Conservation (phyloP, 2,113 vertebrate genomes). For the Tylochromis polylepis region DNA sequence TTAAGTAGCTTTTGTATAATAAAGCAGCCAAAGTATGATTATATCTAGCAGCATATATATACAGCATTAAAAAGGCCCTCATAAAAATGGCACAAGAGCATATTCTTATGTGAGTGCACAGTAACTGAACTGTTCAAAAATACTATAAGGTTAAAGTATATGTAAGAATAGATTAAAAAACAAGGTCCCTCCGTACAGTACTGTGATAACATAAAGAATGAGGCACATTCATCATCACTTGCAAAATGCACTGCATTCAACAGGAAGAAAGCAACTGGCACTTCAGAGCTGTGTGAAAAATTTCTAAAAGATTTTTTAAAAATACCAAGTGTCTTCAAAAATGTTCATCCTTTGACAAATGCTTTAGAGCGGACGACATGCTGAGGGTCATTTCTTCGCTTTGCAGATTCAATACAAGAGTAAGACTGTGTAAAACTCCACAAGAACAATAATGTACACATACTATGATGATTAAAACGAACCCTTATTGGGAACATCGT, state of each 20-base stretch:
- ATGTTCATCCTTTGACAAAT: not conserved
- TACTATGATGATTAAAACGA: conserved; percentile 19
- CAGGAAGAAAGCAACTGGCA: conserved; percentile 35
- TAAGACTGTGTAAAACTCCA: conserved; percentile 26
- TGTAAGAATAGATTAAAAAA: conserved; percentile 17
- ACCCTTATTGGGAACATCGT: not conserved
- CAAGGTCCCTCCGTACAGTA: conserved; percentile 51
- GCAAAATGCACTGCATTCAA: conserved; percentile 47
- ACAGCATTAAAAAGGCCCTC: conserved; percentile 18
- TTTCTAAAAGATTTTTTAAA: not conserved
- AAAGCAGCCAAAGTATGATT: not conserved
- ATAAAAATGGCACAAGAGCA: conserved; percentile 41
- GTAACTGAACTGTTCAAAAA: conserved; percentile 5
- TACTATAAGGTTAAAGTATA: not conserved
- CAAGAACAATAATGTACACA: conserved; percentile 27
- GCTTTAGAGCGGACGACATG: not conserved
- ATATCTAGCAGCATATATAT: conserved; percentile 14
- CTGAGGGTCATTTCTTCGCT: conserved; percentile 1
- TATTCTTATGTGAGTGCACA: conserved; percentile 19
- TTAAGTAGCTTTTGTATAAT: not conserved
- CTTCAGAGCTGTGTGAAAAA: conserved; percentile 25
- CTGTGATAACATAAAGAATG: conserved; percentile 52
- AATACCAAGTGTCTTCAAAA: not conserved
- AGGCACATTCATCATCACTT: conserved; percentile 60
- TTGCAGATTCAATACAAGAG: conserved; percentile 13